Evolutionary conservation across 2,888 invertebrate genomes (phyloP).

Genomic region (Pyrrhosoma nymphula): DNA sequence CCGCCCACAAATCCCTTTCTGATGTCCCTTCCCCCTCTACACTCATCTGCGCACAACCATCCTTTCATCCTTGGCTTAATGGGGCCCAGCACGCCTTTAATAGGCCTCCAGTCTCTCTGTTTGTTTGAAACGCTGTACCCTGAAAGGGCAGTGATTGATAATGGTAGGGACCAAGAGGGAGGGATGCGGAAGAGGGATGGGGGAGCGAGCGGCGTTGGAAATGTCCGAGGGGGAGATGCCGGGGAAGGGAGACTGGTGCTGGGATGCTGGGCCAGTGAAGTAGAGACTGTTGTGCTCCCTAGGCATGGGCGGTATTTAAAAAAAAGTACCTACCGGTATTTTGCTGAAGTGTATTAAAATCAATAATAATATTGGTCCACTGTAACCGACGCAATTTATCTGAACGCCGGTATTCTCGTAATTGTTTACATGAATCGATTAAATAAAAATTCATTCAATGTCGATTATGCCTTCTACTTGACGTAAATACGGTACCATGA

Average conservation of each 20-base stretch:
- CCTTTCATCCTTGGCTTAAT: slow-evolving; percentile 38
- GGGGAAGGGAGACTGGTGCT: not conserved
- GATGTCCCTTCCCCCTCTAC: not conserved
- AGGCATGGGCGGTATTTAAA: not conserved
- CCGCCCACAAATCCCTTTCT: not conserved
- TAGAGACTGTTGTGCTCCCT: not conserved
- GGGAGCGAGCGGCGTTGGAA: not conserved
- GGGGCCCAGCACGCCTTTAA: slow-evolving; percentile 55
- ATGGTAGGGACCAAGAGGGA: slow-evolving; percentile 16
- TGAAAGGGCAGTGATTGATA: slow-evolving; percentile 65
- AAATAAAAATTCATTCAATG: no score
- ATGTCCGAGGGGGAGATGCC: not conserved
- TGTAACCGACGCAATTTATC: no score
- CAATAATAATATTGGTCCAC: no score
- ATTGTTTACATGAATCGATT: no score
- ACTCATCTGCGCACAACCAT: not conserved
- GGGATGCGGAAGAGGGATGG: not conserved
- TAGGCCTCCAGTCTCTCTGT: slow-evolving; percentile 40
- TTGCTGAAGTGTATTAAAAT: no score
- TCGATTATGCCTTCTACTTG: no score
- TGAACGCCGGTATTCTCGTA: no score
- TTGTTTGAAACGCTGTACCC: slow-evolving; percentile 66
- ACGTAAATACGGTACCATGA: no score
- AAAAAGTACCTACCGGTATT: no score
- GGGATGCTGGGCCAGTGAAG: not conserved